Base-by-base conservation (phyloP, 2,888 invertebrate genomes). In the Drosophila peninsularis region DNA sequence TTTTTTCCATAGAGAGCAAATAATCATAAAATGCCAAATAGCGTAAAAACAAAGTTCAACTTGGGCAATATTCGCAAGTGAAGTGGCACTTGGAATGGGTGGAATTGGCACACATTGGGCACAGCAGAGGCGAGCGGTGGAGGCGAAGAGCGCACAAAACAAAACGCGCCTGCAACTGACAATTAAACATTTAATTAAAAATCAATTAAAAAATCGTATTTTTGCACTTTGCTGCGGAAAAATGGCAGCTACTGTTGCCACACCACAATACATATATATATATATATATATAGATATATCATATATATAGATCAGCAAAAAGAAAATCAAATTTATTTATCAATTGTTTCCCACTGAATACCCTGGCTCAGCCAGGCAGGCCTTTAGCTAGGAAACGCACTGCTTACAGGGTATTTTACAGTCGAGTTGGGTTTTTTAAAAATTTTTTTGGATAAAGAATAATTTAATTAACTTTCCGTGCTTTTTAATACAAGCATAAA, bases 101-200 rank as follows among this genome's bases (percentile, higher is more conserved):
- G 57, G 42, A 64, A 74, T 69, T 62, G 70, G 66, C 60, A 62
- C 66, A 70, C 66, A 65, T 65, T 47, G 30, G 27, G 11, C 17
- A 10, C 17, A 9, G 17, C 9, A 10, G 39, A 10, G 9, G 10
- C 10, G 17, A 1, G 17, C 0, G 4, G 17, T 9, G 9, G 17
- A 17, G 21, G 42, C 17, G 44, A 11, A 7, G 41, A 11, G 41
- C 32, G 41, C 64, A 58, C 36, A 66, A 60, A 47, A 62, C 56
- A 63, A 47, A 47, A 47, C 53, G 45, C 69, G 80, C 61, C 80
- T 81, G 86, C 80, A 86, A 78, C 80, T 81, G 83, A 81, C 83
- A 83, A 81, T 83, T 80, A 80, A 83, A 86, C 86, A 86, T 83
- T 83, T 86, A 83, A 83, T 83, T 80, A 81, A 83, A 81, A 83